A percentile compares a stretch with the other conserved stretches of the same genome.
Conservation (phyloP, 2,113 vertebrate genomes). For the Ageneiosus marmoratus region DNA sequence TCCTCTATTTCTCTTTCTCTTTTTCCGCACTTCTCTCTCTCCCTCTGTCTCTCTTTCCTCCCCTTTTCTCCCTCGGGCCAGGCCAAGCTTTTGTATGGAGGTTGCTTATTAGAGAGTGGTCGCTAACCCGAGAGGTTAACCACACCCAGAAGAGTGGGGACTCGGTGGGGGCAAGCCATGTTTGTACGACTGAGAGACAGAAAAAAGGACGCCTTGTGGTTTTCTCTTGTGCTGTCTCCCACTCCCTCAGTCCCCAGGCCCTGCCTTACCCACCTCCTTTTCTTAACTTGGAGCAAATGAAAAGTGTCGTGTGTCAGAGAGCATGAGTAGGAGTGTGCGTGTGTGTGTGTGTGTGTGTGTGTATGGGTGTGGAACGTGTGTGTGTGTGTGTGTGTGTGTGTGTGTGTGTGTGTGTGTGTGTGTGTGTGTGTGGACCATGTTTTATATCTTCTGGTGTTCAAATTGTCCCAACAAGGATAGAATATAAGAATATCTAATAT, state of each 20-base stretch:
- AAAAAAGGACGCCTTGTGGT: conserved; percentile 60
- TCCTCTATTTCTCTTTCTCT: conserved; percentile 13
- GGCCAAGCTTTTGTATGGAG: conserved; percentile 57
- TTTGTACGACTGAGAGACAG: conserved; percentile 58
- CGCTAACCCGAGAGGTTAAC: conserved; percentile 61
- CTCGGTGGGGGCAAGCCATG: conserved; percentile 51
- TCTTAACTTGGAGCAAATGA: conserved; percentile 44
- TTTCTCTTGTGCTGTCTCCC: conserved; percentile 35
- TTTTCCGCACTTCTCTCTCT: conserved; percentile 59
- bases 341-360: neutral
- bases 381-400: conserved; percentile 11
- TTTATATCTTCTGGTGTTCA: too few relatives aligned
- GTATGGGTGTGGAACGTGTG: neutral
- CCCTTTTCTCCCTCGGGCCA: conserved; percentile 42
- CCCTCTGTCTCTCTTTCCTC: conserved; percentile 43
- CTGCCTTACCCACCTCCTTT: conserved; percentile 28
- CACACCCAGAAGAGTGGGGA: conserved; percentile 53
- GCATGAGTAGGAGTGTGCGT: conserved; percentile 25
- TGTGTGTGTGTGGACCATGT: too few relatives aligned
- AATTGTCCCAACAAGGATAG: too few relatives aligned
- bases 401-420: neutral
- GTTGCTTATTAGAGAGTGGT: conserved; percentile 63
- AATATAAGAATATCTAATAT: too few relatives aligned
- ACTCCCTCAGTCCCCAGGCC: conserved; percentile 4
- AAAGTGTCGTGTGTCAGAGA: conserved; percentile 62